These are phyloP conservation scores for Cliona cf. orientalis DNA, from an alignment of 37 sponge, comb jelly and placozoan species.

Conservation along the genomic window DNA sequence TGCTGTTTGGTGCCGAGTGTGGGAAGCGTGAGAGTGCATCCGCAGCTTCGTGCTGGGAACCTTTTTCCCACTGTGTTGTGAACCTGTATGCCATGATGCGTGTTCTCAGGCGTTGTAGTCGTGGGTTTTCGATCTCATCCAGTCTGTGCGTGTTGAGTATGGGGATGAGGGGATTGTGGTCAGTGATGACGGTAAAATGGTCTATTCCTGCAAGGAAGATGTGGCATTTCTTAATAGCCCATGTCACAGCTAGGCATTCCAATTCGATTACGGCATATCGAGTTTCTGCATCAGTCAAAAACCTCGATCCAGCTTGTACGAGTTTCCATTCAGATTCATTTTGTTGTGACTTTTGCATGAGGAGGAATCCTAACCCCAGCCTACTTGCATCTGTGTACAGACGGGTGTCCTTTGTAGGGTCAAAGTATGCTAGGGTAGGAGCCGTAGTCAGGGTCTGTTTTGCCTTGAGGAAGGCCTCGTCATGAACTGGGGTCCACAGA, in stretches of 20 bases:
- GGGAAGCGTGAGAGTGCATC: constrained; percentile 45
- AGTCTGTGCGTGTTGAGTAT: constrained; percentile 54
- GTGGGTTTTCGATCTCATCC: constrained; percentile 61
- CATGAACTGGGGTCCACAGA: constrained; percentile 26
- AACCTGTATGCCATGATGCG: constrained; percentile 46
- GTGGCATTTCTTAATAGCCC: constrained; percentile 46
- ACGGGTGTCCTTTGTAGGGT: constrained; percentile 37
- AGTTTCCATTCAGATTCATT: constrained; percentile 12
- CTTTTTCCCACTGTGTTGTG: constrained; percentile 43
- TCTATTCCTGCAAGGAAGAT: constrained; percentile 38
- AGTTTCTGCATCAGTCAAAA: constrained; percentile 34
- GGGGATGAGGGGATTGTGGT: constrained; percentile 48
- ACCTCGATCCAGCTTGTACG: constrained; percentile 38
- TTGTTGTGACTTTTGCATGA: constrained; percentile 9
- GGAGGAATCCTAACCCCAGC: constrained; percentile 38
- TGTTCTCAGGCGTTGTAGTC: constrained; percentile 44
- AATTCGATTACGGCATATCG: constrained; percentile 53
- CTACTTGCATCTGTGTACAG: constrained; percentile 53
- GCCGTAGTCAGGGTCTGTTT: constrained; percentile 12
- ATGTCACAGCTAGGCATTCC: constrained; percentile 42
- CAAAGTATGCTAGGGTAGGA: constrained; percentile 41
- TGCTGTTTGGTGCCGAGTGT: background rate
- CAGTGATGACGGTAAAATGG: constrained; percentile 51
- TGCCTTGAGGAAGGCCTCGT: constrained; percentile 29
- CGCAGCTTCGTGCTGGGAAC: constrained; percentile 22